phyloP scores from a whole-genome alignment of 2,113 vertebrate genomes.

The Peromyscus leucopus region DNA sequence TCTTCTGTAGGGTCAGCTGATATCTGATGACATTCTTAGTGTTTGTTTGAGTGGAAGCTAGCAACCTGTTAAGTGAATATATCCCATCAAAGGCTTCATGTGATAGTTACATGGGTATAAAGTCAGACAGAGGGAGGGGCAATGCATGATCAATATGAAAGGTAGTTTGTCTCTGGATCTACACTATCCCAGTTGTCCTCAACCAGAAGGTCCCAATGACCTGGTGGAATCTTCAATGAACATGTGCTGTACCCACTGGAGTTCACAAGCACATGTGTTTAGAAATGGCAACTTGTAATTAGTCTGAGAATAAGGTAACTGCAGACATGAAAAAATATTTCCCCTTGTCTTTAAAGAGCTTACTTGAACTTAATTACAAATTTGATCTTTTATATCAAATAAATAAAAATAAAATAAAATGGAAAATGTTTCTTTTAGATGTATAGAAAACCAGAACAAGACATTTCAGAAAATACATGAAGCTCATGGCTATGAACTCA shows the following conservation, averaged over 20 bases:
- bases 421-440: conserved; percentile 19
- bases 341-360: conserved; percentile 9
- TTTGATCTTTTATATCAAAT: not conserved
- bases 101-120: not conserved
- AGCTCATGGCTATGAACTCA: not conserved
- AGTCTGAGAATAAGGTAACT: not conserved
- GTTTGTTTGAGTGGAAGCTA: not conserved
- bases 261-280: not conserved
- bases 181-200: not conserved
- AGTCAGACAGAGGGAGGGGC: not conserved
- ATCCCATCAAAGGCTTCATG: no score
- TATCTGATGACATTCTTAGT: not conserved
- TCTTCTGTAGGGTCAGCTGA: not conserved
- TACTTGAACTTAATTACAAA: not conserved
- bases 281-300: not conserved
- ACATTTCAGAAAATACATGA: not conserved
- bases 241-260: not conserved
- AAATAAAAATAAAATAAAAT: not conserved
- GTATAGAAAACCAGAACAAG: not conserved
- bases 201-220: not conserved
- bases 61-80: not conserved
- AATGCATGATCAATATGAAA: no score
- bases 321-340: not conserved
- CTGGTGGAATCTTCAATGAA: not conserved
- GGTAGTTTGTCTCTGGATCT: not conserved